Percentiles rank a stretch among this genome's conserved stretches.
phyloP scores from a whole-genome alignment of 2,797 vertebrate genomes.

The Notamacropus eugenii region DNA sequence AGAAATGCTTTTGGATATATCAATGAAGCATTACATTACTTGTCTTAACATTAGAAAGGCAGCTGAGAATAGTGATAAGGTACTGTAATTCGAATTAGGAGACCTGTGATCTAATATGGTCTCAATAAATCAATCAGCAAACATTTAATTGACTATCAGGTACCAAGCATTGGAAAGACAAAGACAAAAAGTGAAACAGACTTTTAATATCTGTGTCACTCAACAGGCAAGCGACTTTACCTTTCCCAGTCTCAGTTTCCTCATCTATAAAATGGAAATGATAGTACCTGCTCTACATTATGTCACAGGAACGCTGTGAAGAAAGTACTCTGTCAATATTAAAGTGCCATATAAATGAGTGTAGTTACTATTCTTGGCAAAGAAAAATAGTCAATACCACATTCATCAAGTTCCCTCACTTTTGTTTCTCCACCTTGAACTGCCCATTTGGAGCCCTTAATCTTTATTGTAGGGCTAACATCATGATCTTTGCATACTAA shows the following conservation, averaged over 20 bases:
- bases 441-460: neutral
- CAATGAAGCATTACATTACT: neutral
- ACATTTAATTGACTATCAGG: neutral
- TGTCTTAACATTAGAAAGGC: neutral
- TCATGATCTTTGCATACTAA: neutral
- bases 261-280: neutral
- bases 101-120: neutral
- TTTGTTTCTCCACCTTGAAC: constrained; percentile 23
- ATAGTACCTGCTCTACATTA: neutral
- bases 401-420: neutral
- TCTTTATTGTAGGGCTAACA: constrained; percentile 23
- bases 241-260: neutral
- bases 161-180: neutral
- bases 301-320: neutral
- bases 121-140: neutral
- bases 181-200: neutral
- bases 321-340: neutral
- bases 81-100: neutral
- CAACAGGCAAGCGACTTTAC: neutral
- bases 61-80: neutral
- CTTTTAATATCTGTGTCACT: neutral
- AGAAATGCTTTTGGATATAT: neutral
- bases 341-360: neutral
- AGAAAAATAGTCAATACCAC: constrained; percentile 16
- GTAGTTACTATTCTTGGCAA: neutral